Base-by-base conservation (phyloP, 2,888 invertebrate species). In the Leptopilina syphax region DNA sequence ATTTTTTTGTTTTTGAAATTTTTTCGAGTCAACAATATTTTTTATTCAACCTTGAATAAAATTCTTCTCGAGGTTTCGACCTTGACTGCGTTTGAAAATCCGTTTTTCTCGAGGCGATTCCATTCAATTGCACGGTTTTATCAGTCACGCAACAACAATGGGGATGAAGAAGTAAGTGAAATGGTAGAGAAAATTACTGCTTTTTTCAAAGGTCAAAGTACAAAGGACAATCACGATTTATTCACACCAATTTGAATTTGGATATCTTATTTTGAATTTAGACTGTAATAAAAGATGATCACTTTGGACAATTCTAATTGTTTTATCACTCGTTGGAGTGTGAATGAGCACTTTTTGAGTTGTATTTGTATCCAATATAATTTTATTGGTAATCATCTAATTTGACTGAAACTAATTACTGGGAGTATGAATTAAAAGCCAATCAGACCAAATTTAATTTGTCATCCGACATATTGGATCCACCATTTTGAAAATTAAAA, bases 91-190 rank as follows among this genome's bases (percentile, higher is more conserved):
- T 6, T 60, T 60, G 60, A 60, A 60, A 60, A 60, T 60, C 60
- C 60, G 60, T 18, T 60, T 60, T 60, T n/a, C 60, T n/a, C 60
- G 60, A 60, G 60, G 60, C 60, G 60, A 18, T 60, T 60, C 12
- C 18, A 60, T 60, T 18, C 60, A 60, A 60, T 60, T 60, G 60
- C 60, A 60, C 5, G n/a, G 18, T 60, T 60, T 18, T 18, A 60
- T 60, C 18, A 60, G 60, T 60, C 60, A 60, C 60, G 60, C 60
- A 60, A 60, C 60, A 60, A 60, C 60, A 60, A 60, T 60, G 60
- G 8, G 18, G 12, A 57, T 5, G 13, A 57, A 60, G 60, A 60
- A 60, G 18, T 7, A 60, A 18, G 60, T 60, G 18, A n/a, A n/a
- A 60, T n/a, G n/a, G 60, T 5, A n/a, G 12, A 7, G 60, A 60